phyloP scores from a whole-genome alignment of 92 coral and sea anemone species.

The Pocillopora meandrina region DNA sequence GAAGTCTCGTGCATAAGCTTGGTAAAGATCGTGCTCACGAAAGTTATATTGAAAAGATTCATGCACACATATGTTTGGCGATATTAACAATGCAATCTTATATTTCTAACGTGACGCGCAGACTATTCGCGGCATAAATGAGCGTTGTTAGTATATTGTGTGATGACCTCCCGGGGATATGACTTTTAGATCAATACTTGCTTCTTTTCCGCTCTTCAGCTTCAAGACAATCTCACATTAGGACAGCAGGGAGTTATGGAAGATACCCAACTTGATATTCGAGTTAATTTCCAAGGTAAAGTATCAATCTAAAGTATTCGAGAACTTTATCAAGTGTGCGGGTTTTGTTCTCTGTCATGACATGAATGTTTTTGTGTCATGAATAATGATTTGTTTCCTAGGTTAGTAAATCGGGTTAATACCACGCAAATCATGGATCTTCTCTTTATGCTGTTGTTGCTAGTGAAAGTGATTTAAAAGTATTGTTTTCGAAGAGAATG shows the following conservation, averaged over 20 bases:
- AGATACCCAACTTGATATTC: conserved; percentile 78
- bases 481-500: conserved; percentile 2
- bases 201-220: conserved; percentile 62
- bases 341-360: conserved; percentile 2
- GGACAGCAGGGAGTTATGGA: conserved; percentile 91
- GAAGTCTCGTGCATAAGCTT: neutral
- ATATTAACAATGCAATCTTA: conserved; percentile 17
- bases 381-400: neutral
- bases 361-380: conserved; percentile 10
- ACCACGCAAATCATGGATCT: neutral
- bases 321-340: conserved; percentile 9
- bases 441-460: conserved; percentile 6
- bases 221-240: conserved; percentile 83
- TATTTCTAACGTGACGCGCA: conserved; percentile 51
- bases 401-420: conserved; percentile 1
- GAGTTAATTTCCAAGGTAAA: conserved; percentile 96
- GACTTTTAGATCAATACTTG: conserved; percentile 27
- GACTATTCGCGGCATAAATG: conserved; percentile 3
- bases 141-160: conserved; percentile 45
- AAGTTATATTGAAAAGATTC: neutral
- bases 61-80: neutral
- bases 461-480: neutral
- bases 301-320: neutral
- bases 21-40: neutral
- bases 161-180: conserved; percentile 47